Conservation (phyloP, 2,113 vertebrate species). For the Pampusana beccarii region DNA sequence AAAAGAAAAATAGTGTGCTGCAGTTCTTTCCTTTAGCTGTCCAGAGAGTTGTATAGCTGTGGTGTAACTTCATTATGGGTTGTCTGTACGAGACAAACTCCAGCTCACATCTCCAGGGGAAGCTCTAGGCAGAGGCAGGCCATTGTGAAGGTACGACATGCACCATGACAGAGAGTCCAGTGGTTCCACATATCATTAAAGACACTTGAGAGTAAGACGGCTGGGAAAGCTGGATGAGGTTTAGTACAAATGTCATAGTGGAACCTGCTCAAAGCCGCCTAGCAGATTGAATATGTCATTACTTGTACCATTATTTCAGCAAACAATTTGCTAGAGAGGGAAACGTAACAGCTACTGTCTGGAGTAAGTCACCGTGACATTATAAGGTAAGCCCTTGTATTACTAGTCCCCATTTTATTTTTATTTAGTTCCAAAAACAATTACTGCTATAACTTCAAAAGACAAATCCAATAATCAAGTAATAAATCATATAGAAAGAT, state of each 20-base stretch:
- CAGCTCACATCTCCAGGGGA: neutral
- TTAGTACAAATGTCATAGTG: neutral
- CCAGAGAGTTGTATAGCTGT: neutral
- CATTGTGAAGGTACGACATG: neutral
- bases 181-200: neutral
- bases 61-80: neutral
- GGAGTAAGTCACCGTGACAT: neutral
- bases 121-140: neutral
- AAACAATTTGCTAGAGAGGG: neutral
- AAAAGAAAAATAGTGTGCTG: neutral
- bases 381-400: neutral
- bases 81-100: neutral
- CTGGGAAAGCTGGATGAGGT: neutral
- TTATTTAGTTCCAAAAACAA: neutral
- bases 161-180: neutral
- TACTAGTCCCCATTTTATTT: neutral
- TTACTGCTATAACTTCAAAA: neutral
- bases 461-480: neutral
- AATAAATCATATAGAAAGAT: neutral
- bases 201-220: neutral
- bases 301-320: neutral
- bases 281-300: neutral
- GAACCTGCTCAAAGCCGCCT: neutral
- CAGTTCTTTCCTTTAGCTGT: neutral
- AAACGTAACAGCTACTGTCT: neutral